Percentiles rank a stretch among this genome's conserved stretches.
These are phyloP conservation scores for Loriculus beryllinus DNA, from an alignment of 2,797 vertebrate genomes.

Conservation along the genomic window DNA sequence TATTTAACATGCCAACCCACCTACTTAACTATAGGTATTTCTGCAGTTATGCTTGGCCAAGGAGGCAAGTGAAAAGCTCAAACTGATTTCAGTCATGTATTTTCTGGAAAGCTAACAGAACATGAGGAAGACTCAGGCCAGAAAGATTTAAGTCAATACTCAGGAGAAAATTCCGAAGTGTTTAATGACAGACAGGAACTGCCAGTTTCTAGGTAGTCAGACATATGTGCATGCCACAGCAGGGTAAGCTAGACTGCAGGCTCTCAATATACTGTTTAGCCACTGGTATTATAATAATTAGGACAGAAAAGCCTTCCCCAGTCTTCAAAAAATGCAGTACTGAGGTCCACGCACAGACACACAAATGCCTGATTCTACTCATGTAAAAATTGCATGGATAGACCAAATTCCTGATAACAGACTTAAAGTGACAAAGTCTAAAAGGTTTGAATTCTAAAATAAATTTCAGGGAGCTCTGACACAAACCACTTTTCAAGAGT, in stretches of 20 bases:
- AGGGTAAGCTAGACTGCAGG: not conserved
- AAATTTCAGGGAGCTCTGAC: not conserved
- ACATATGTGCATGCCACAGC: not conserved
- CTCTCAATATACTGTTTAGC: not conserved
- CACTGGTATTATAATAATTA: not conserved
- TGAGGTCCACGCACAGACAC: not conserved
- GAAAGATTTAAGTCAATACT: not conserved
- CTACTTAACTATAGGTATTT: not conserved
- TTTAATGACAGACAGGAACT: not conserved
- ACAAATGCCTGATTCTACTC: not conserved
- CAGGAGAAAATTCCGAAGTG: not conserved
- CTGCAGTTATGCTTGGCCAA: not conserved
- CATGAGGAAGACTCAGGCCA: not conserved
- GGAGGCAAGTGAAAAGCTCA: not conserved
- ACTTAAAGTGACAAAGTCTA: not conserved
- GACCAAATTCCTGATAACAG: not conserved
- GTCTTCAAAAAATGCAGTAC: not conserved
- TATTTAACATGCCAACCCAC: not conserved
- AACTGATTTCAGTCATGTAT: not conserved
- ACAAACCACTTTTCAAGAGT: not conserved
- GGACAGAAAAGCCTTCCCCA: not conserved
- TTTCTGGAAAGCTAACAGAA: not conserved
- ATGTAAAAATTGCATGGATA: not conserved
- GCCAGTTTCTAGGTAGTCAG: not conserved
- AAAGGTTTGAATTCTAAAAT: not conserved